Evolutionary conservation across 2,113 vertebrate genomes (phyloP).

Genomic region (Alouatta palliata): DNA sequence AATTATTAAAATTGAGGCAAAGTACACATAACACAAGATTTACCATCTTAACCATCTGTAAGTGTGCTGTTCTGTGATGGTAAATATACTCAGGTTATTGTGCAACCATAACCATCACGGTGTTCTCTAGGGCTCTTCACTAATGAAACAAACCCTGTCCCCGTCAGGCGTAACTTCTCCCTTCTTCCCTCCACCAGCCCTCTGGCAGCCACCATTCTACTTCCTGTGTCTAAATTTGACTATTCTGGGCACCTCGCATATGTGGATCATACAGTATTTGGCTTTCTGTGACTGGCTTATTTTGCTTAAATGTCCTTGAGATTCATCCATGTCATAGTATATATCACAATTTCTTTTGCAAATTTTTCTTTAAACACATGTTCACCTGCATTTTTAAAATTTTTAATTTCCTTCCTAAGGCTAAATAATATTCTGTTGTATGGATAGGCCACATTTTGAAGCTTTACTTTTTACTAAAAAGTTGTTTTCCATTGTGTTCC

Average conservation of each 20-base stretch:
- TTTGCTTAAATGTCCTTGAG: background rate
- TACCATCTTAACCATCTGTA: background rate
- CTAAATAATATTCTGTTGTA: background rate
- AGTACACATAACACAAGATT: background rate
- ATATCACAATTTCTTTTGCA: background rate
- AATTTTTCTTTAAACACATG: too few relatives aligned
- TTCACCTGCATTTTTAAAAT: too few relatives aligned
- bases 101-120: too few relatives aligned
- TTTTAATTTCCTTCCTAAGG: background rate
- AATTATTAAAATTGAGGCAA: background rate
- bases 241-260: background rate
- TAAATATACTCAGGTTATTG: accelerated
- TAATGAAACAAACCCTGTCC: background rate
- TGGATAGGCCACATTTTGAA: background rate
- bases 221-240: background rate
- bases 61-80: background rate
- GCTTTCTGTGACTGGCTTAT: background rate
- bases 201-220: background rate
- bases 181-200: accelerated
- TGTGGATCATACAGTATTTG: background rate
- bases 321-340: background rate
- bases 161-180: background rate
- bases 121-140: background rate
- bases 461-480: background rate
- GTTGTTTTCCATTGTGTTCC: background rate